These are phyloP conservation scores for Gnathonemus echidnorhynchus DNA, from an alignment of 2,113 vertebrate species.

Conservation along the genomic window DNA sequence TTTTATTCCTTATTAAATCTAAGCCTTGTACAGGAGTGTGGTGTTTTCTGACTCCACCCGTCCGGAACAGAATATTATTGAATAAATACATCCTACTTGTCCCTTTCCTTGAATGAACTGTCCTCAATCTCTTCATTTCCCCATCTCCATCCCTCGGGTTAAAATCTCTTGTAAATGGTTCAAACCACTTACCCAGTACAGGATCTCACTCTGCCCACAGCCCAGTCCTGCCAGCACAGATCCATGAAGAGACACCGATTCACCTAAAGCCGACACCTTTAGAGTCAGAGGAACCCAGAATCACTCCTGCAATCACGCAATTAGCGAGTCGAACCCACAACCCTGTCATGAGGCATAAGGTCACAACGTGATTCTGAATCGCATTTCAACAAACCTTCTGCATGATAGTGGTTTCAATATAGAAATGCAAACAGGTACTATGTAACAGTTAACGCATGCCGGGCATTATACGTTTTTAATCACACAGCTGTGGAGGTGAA, in stretches of 20 bases:
- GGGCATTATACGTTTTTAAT: background rate
- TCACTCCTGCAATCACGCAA: background rate
- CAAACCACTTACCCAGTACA: background rate
- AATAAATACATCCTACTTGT: background rate
- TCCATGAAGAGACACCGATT: background rate
- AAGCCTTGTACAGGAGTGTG: background rate
- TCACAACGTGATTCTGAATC: background rate
- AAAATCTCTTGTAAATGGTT: background rate
- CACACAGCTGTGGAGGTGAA: background rate
- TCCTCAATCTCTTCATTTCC: background rate
- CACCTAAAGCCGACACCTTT: background rate
- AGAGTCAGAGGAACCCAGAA: background rate
- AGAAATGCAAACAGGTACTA: background rate
- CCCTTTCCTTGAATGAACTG: background rate
- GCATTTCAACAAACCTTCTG: background rate
- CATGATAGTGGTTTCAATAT: background rate
- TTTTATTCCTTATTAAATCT: background rate
- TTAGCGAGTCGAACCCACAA: background rate
- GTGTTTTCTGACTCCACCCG: background rate
- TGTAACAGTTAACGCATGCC: background rate
- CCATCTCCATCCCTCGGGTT: background rate
- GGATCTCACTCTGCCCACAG: background rate
- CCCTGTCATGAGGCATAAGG: background rate
- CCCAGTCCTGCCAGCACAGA: background rate
- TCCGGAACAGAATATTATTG: background rate